Conservation (phyloP, 2,888 invertebrate genomes). For the Cacoxenus indagator region DNA sequence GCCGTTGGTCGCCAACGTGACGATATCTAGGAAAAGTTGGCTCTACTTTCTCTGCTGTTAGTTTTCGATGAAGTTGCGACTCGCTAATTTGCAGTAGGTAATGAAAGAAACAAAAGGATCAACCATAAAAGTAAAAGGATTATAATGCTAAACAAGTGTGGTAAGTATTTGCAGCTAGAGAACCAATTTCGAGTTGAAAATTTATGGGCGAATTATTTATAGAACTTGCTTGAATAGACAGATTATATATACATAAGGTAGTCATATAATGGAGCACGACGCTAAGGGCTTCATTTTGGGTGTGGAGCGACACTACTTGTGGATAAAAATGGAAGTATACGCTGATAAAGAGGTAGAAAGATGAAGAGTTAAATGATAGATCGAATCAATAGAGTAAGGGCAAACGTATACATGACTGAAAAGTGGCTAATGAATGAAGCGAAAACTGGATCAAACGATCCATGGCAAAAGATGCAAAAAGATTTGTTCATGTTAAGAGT, state of each 20-base stretch:
- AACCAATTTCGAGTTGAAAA: neutral
- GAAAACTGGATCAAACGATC: no score
- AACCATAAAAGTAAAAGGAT: neutral
- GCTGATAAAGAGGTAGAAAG: neutral
- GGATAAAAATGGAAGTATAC: neutral
- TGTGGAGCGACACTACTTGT: neutral
- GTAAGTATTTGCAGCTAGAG: neutral
- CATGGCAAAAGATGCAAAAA: no score
- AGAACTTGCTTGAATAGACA: no score
- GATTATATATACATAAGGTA: no score
- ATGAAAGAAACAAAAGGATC: neutral
- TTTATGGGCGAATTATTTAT: neutral
- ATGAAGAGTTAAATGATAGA: neutral
- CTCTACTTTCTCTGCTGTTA: neutral
- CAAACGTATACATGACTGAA: no score
- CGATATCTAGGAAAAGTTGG: neutral
- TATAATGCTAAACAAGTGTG: neutral
- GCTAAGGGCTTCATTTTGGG: neutral
- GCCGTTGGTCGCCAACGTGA: constrained; percentile 1
- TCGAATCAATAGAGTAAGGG: no score
- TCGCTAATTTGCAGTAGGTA: neutral
- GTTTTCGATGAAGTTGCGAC: neutral
- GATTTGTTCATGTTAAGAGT: no score
- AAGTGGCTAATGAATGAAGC: no score
- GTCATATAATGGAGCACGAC: no score